phyloP scores from a whole-genome alignment of 2,888 invertebrate species.

The Tenthredo amoena region DNA sequence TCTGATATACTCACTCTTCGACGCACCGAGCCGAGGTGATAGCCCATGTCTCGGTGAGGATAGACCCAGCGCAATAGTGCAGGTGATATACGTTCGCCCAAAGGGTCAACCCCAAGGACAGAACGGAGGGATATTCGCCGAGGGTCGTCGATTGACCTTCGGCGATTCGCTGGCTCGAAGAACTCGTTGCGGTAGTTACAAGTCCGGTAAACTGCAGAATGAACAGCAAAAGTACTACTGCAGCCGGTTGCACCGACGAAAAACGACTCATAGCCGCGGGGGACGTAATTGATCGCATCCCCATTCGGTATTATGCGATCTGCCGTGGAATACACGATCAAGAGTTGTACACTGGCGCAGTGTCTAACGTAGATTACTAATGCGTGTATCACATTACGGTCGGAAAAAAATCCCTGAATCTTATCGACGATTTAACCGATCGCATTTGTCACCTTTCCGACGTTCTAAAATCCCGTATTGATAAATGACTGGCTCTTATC shows the following conservation, averaged over 20 bases:
- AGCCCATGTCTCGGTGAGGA: slow-evolving; percentile 34
- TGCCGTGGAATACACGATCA: not conserved
- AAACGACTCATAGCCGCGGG: slow-evolving; percentile 4
- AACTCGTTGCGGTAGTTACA: not conserved
- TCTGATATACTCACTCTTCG: slow-evolving; percentile 32
- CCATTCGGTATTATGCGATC: not conserved
- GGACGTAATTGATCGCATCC: slow-evolving; percentile 30
- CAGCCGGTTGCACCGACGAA: slow-evolving; percentile 1
- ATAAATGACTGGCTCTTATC: slow-evolving; percentile 10
- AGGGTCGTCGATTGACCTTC: slow-evolving; percentile 39
- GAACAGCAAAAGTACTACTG: not conserved
- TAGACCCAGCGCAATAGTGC: slow-evolving; percentile 39
- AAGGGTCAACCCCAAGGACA: slow-evolving; percentile 49
- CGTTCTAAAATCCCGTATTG: not conserved
- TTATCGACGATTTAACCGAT: slow-evolving; percentile 26
- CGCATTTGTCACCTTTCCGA: not conserved
- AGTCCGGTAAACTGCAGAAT: slow-evolving; percentile 15
- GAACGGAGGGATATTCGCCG: slow-evolving; percentile 6
- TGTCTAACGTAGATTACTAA: not conserved
- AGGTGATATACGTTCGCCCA: slow-evolving; percentile 40
- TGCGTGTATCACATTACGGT: not conserved
- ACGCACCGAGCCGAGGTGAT: slow-evolving; percentile 36
- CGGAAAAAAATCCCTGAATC: not conserved
- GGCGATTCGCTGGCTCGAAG: slow-evolving; percentile 3
- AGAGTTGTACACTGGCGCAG: not conserved